phyloP scores from a whole-genome alignment of 2,113 vertebrate species.

The Catagonus wagneri region DNA sequence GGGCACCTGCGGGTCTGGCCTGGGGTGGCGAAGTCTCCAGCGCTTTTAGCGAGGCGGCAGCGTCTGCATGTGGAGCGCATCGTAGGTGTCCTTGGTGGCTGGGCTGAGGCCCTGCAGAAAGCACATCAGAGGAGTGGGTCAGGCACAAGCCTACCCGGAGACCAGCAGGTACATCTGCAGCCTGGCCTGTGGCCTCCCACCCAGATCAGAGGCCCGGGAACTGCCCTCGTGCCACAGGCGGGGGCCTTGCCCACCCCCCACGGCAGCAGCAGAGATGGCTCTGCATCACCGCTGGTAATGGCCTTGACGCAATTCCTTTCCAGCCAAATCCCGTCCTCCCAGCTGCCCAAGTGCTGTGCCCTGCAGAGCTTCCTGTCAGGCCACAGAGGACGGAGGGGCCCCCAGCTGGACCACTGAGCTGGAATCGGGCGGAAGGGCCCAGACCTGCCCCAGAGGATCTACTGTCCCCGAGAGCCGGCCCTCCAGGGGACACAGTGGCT shows the following conservation, averaged over 20 bases:
- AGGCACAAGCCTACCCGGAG: not conserved
- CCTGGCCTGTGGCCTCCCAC: accelerated
- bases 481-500: not conserved
- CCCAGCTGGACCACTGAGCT: not conserved
- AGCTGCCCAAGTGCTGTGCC: not conserved
- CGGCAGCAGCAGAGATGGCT: not conserved
- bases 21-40: accelerated
- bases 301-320: not conserved
- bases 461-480: not conserved
- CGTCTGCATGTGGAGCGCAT: conserved; percentile 93
- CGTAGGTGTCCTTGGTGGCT: conserved; percentile 94
- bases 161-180: not conserved
- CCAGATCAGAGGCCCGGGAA: not conserved
- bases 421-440: not conserved
- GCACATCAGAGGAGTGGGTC: not conserved
- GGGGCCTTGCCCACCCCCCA: not conserved
- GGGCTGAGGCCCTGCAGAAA: conserved; percentile 91
- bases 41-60: conserved; percentile 84
- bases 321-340: not conserved
- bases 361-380: not conserved
- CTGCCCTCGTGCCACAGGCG: accelerated
- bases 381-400: not conserved
- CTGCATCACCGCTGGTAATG: not conserved
- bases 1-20: not conserved
- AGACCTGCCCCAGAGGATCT: not conserved